phyloP scores from a whole-genome alignment of 2,113 vertebrate genomes.

The Anarrhichthys ocellatus region DNA sequence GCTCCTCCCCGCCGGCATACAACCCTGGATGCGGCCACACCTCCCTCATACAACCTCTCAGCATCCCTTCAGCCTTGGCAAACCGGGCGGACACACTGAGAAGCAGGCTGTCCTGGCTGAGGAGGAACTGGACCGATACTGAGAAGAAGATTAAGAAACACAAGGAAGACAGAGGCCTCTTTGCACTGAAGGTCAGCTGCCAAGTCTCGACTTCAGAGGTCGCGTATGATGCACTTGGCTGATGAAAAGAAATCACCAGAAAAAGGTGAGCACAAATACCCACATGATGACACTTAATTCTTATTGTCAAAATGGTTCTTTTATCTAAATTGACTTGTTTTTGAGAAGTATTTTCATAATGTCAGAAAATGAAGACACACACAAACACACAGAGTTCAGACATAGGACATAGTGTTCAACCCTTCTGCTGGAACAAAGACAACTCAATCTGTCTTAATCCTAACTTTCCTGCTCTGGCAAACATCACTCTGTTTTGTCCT shows the following conservation, averaged over 20 bases:
- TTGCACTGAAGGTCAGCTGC: conserved; percentile 5
- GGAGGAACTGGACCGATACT: conserved; percentile 11
- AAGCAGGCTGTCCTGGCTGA: conserved; percentile 28
- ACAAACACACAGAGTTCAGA: not conserved
- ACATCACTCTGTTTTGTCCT: conserved; percentile 15
- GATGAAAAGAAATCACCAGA: conserved; percentile 58
- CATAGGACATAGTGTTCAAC: not conserved
- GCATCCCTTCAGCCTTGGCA: conserved; percentile 30
- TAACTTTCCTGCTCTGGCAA: not conserved
- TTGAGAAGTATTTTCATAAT: not conserved
- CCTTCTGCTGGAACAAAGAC: not conserved
- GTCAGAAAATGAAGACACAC: not conserved
- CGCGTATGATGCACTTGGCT: conserved; percentile 41
- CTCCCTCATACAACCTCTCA: conserved; percentile 47
- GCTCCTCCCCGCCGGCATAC: conserved; percentile 54
- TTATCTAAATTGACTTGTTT: not conserved
- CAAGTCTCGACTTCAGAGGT: not conserved
- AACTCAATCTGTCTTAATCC: conserved; percentile 12
- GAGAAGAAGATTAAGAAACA: conserved; percentile 20
- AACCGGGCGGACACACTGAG: conserved; percentile 1
- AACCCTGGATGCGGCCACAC: conserved; percentile 49
- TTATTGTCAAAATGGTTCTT: not conserved
- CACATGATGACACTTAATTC: not conserved
- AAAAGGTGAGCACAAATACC: conserved; percentile 38
- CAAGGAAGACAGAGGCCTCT: not conserved